phyloP scores from a whole-genome alignment of 2,113 vertebrate genomes.

The Rhynchomys soricoides region DNA sequence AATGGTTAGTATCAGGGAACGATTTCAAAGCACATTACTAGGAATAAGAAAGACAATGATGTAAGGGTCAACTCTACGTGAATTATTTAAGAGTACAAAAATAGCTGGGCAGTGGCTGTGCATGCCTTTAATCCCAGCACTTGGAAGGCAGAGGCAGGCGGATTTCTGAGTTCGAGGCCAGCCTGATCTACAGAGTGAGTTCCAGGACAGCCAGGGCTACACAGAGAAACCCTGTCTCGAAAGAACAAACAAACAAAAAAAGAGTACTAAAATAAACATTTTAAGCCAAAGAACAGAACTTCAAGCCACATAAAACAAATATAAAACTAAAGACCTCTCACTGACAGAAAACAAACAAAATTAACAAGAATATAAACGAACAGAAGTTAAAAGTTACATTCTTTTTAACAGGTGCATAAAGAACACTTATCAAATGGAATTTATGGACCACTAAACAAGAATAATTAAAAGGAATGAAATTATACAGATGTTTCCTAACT shows the following conservation, averaged over 20 bases:
- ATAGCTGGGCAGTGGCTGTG: no score
- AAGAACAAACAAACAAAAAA: no score
- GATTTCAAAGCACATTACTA: not conserved
- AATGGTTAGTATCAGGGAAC: not conserved
- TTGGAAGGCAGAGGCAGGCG: no score
- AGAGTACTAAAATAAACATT: no score
- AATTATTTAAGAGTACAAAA: not conserved
- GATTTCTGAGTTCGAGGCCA: no score
- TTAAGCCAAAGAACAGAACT: not conserved
- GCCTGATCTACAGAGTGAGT: no score
- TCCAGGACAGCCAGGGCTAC: no score
- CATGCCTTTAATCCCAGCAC: no score
- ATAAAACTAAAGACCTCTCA: not conserved
- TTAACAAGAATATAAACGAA: not conserved
- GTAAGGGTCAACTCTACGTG: not conserved
- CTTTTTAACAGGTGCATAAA: not conserved
- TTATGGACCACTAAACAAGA: not conserved
- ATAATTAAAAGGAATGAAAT: slow-evolving; percentile 21
- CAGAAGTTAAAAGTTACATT: not conserved
- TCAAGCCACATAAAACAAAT: not conserved
- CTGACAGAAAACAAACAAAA: not conserved
- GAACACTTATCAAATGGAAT: not conserved
- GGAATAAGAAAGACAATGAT: not conserved
- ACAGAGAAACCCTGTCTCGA: no score
- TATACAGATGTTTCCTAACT: slow-evolving; percentile 23